A percentile compares a stretch with the other conserved stretches of the same genome.
phyloP scores from a whole-genome alignment of 2,113 vertebrate genomes.

The Odontesthes bonariensis region DNA sequence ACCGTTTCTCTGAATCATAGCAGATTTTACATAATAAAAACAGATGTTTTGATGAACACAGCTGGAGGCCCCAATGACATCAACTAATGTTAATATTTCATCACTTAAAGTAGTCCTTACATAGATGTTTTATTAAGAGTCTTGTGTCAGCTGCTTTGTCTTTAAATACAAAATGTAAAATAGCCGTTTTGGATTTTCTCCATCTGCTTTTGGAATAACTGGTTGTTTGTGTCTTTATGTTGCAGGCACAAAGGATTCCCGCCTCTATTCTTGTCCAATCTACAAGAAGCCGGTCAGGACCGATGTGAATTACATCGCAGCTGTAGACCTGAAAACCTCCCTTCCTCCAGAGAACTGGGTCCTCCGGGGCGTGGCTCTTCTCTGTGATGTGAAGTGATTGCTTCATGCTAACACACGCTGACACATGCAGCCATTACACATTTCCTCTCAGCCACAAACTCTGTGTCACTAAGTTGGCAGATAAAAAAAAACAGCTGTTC shows the following conservation, averaged over 20 bases:
- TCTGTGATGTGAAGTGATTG: slow-evolving; percentile 92
- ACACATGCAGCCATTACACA: not conserved
- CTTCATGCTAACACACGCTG: not conserved
- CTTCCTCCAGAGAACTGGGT: slow-evolving; percentile 93
- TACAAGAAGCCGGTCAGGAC: slow-evolving; percentile 93
- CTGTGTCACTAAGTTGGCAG: too few species aligned
- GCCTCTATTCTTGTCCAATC: slow-evolving; percentile 90
- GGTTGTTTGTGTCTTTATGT: slow-evolving; percentile 1
- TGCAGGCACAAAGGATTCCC: slow-evolving; percentile 85
- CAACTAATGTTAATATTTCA: slow-evolving; percentile 19
- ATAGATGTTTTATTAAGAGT: slow-evolving; percentile 8
- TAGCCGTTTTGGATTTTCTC: not conserved
- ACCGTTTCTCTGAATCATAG: slow-evolving; percentile 7
- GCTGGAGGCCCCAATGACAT: slow-evolving; percentile 11
- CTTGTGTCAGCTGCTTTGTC: slow-evolving; percentile 16
- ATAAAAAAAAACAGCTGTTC: not conserved
- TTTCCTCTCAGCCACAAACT: not conserved
- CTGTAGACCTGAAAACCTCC: slow-evolving; percentile 87
- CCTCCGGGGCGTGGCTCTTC: slow-evolving; percentile 91
- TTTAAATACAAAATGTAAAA: not conserved
- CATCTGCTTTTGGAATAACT: not conserved
- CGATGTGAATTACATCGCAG: slow-evolving; percentile 89
- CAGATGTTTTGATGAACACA: slow-evolving; percentile 33
- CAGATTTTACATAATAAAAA: slow-evolving; percentile 28
- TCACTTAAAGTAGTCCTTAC: slow-evolving; percentile 3